A percentile compares a stretch with the other conserved stretches of the same genome.
phyloP scores from a whole-genome alignment of 2,888 invertebrate genomes.

The Eumacrocentrus americanus region DNA sequence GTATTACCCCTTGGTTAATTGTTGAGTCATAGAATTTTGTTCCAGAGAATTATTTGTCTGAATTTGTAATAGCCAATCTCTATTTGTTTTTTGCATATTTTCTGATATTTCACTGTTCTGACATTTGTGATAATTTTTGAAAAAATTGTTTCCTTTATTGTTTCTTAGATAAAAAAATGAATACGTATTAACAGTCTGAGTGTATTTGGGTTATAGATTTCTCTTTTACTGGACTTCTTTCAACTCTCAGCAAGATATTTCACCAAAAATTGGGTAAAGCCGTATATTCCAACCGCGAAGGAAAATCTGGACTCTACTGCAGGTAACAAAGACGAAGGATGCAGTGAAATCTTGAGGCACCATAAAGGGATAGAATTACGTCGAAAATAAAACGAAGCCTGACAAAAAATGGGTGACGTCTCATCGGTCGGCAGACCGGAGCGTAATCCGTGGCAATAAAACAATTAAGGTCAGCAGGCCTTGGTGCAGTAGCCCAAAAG shows the following conservation, averaged over 20 bases:
- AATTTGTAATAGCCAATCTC: no score
- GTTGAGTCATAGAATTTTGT: no score
- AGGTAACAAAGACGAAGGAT: constrained; percentile 9
- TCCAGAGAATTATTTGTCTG: no score
- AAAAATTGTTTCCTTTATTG: no score
- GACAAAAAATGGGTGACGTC: constrained; percentile 30
- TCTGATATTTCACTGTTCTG: no score
- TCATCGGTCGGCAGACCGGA: constrained; percentile 41
- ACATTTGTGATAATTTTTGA: no score
- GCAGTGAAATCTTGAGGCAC: constrained; percentile 22
- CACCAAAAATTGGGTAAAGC: constrained; percentile 39
- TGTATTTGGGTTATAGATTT: not conserved
- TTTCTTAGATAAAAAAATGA: not conserved
- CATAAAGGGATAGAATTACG: constrained; percentile 27
- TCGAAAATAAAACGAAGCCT: not conserved
- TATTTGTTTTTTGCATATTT: no score
- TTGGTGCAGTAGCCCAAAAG: not conserved
- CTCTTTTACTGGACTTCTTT: not conserved
- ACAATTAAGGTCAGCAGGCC: constrained; percentile 48
- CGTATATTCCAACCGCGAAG: constrained; percentile 34
- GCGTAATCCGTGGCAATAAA: constrained; percentile 51
- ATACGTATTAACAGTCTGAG: not conserved
- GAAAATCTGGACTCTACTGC: constrained; percentile 31
- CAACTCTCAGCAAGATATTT: no score
- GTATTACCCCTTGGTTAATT: no score